Conservation (phyloP, 2,113 vertebrate species). For the Macrotus californicus region DNA sequence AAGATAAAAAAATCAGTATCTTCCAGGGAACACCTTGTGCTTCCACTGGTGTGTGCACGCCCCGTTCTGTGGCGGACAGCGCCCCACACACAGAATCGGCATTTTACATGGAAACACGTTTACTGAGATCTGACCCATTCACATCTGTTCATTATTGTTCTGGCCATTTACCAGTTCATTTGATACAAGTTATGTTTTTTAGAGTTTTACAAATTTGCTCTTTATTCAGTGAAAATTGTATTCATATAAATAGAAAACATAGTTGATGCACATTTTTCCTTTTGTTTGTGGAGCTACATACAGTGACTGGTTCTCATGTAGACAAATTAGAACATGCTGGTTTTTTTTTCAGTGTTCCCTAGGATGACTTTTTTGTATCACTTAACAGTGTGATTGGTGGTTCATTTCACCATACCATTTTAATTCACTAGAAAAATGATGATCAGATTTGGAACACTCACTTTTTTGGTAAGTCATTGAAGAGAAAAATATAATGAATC, state of each 20-base stretch:
- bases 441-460: background rate
- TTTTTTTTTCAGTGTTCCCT: background rate
- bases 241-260: background rate
- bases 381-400: background rate
- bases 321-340: background rate
- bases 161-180: background rate
- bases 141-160: background rate
- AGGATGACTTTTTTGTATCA: background rate
- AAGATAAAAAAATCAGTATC: background rate
- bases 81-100: background rate
- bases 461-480: background rate
- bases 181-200: background rate
- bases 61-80: background rate
- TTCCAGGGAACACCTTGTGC: background rate
- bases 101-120: background rate
- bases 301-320: background rate
- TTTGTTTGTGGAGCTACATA: background rate
- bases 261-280: background rate
- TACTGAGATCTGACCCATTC: background rate
- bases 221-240: background rate
- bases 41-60: background rate
- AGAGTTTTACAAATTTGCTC: background rate
- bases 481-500: background rate
- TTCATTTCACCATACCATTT: constrained; percentile 8
- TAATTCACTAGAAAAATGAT: constrained; percentile 20